phyloP scores from a whole-genome alignment of 2,113 vertebrate species.

The Ceuthmochares aereus region DNA sequence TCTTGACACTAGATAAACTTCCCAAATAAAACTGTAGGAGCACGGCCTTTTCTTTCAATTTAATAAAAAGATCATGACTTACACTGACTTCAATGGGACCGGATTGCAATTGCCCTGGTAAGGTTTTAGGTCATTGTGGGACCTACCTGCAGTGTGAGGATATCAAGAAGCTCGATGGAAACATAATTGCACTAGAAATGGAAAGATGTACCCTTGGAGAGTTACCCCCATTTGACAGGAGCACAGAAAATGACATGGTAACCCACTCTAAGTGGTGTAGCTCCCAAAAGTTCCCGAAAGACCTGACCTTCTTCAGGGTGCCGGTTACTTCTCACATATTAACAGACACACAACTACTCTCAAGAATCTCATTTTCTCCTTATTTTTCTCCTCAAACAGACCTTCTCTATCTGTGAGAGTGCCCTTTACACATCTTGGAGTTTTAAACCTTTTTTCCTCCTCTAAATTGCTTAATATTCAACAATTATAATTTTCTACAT shows the following conservation, averaged over 20 bases:
- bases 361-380: not conserved
- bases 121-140: not conserved
- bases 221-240: not conserved
- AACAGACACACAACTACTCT: not conserved
- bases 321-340: not conserved
- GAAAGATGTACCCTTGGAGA: not conserved
- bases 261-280: not conserved
- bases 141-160: not conserved
- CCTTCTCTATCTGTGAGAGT: not conserved
- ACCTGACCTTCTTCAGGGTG: not conserved
- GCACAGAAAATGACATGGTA: accelerated
- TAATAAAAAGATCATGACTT: not conserved
- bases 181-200: not conserved
- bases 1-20: not conserved
- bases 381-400: not conserved
- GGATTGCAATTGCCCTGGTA: not conserved
- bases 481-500: not conserved
- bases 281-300: not conserved
- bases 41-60: not conserved
- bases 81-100: not conserved
- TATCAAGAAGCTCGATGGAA: not conserved
- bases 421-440: not conserved
- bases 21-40: not conserved
- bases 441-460: too few relatives aligned
- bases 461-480: not conserved